These are phyloP conservation scores for Galeopterus variegatus DNA, from an alignment of 2,113 vertebrate genomes.

Conservation along the genomic window DNA sequence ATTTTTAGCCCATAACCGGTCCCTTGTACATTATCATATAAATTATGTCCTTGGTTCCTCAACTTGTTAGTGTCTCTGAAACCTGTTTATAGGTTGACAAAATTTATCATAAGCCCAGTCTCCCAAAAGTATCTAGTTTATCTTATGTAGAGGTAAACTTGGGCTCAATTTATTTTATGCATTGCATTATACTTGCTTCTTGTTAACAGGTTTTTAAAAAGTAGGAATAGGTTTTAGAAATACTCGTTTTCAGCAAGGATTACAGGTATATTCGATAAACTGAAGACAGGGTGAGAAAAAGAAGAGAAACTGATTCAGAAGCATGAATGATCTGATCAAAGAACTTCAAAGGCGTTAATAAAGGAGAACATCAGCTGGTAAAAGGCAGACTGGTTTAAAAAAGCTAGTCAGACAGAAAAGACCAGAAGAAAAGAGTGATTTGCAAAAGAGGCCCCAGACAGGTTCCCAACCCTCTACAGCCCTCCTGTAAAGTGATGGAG, in stretches of 20 bases:
- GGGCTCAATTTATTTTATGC: slow-evolving; percentile 31
- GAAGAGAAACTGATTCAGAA: slow-evolving; percentile 53
- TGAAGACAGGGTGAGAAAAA: slow-evolving; percentile 3
- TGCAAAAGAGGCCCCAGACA: slow-evolving; percentile 54
- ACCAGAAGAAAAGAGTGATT: slow-evolving; percentile 30
- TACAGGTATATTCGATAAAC: not conserved
- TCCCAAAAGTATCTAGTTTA: slow-evolving; percentile 18
- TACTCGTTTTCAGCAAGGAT: not conserved
- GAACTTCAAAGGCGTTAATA: slow-evolving; percentile 60
- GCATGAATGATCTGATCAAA: slow-evolving; percentile 40
- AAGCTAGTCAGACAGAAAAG: slow-evolving; percentile 46
- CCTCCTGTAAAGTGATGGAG: not conserved
- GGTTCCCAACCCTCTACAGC: not conserved
- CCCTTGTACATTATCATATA: not conserved
- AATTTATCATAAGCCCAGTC: slow-evolving; percentile 26
- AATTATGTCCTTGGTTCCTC: slow-evolving; percentile 7
- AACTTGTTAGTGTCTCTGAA: not conserved
- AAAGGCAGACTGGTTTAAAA: slow-evolving; percentile 35
- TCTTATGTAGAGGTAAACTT: slow-evolving; percentile 51
- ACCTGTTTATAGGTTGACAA: not conserved
- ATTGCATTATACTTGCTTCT: not conserved
- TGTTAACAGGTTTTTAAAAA: slow-evolving; percentile 23
- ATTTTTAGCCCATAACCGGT: not conserved
- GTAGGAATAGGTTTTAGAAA: slow-evolving; percentile 44
- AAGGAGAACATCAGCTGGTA: not conserved